Conservation (phyloP, 2,888 invertebrate genomes). For the Dryococelus australis region DNA sequence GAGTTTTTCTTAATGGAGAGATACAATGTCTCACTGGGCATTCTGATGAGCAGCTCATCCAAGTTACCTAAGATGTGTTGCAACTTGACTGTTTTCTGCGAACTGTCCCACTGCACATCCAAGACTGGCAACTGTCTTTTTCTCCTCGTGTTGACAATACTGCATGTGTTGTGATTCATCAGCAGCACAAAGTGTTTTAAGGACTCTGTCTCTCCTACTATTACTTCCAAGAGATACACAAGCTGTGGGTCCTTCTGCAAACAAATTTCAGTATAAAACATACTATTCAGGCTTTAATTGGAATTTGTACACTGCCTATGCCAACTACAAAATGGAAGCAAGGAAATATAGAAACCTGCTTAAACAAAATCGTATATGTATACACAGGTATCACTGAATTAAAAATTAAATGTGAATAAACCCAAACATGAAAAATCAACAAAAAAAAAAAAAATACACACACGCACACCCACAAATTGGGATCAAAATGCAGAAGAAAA, state of each 20-base stretch:
- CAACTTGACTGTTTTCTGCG: conserved; percentile 13
- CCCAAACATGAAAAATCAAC: too few species aligned
- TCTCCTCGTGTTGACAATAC: conserved; percentile 20
- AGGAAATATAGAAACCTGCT: too few species aligned
- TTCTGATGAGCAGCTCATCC: conserved; percentile 30
- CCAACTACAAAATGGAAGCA: too few species aligned
- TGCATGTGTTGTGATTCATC: conserved; percentile 19
- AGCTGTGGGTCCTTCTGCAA: not conserved
- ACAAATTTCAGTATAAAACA: too few species aligned
- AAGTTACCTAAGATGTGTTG: conserved; percentile 19
- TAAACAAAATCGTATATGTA: too few species aligned
- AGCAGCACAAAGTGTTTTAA: conserved; percentile 38
- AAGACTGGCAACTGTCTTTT: conserved; percentile 30
- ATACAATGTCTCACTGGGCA: conserved; percentile 28
- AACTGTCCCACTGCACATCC: conserved; percentile 34
- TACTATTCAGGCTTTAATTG: too few species aligned
- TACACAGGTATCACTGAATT: too few species aligned
- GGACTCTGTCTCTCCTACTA: conserved; percentile 34
- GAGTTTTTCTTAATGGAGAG: not conserved
- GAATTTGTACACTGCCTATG: too few species aligned
- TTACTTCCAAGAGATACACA: conserved; percentile 12
- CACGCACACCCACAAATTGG: too few species aligned
- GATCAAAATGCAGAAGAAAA: too few species aligned
- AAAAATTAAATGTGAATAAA: too few species aligned
- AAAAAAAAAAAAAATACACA: too few species aligned